Base-by-base conservation (phyloP, 2,888 invertebrate species). In the Caenorhabditis sp. region DNA sequence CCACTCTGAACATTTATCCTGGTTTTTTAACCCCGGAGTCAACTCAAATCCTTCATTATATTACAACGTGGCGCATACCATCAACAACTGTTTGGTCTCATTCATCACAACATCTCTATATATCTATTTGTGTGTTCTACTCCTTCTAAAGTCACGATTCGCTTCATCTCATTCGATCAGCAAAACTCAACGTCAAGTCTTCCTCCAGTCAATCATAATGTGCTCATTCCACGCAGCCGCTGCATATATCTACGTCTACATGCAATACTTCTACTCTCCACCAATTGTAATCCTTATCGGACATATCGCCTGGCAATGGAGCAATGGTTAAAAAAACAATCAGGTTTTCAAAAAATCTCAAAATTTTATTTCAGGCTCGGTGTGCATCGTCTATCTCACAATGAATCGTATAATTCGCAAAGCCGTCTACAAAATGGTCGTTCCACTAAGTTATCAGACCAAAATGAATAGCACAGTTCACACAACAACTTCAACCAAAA, bases 11-110 rank as follows among this genome's bases (percentile, higher is more conserved):
- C 66, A 63, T 14, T 63, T 73, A 59, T 69, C 62, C 25, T 73
- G 73, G 73, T 73, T 73, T 26, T 73, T 73, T 57, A 73, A 73
- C 36, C 73, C 73, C 8, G 17, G 65, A 17, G 8, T 72, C 17
- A 23, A 31, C 23, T 59, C 63, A 50, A 27, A 72, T 63, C 61
- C 65, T 0, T 8, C 50, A 3, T 58, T 57, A 21, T 73, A 73
- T 53, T 36, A 68, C 10, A 73, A 73, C n/a, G 31, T 73, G 14
- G 50, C 69, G 5, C 80, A 80, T 57, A 67, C 80, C 3, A 63
- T 67, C 54, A 80, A 80, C 43, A 80, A 80, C 58, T 64, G 68
- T n/a, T 31, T 76, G 10, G 67, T 77, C 20, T 75, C 77, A 0
- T 66, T 56, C 14, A 65, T 64, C 52, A 80, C 80, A 3, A 76